Base-by-base conservation (phyloP, 2,797 vertebrate genomes). In the Gymnoscopelus microlampas region DNA sequence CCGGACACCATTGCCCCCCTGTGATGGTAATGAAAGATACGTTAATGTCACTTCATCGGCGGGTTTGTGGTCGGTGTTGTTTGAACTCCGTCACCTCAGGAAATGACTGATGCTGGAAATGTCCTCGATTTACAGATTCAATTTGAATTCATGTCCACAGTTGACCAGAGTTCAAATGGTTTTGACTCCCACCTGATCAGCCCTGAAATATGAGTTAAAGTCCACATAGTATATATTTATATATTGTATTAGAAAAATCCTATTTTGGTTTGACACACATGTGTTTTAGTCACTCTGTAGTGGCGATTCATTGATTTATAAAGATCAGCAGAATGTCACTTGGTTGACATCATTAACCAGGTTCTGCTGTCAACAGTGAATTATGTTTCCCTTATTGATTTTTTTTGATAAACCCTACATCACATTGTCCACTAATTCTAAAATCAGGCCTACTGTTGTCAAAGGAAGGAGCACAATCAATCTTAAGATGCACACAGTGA, bases 11-110 rank as follows among this genome's bases (percentile, higher is more conserved):
- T 67, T 66, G 71, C 60, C 60, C 78, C 81, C 69, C 72, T 66
- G 63, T 74, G 84, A 80, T 84, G 88, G 81, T 82, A 87, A 71
- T 80, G 59, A 76, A 87, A 86, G 68, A 83, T 80, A 44, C 76
- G 83, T 35, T 85, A 56, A 83, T 85, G 80, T 87, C 78, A 53
- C 60, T 76, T 60, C 64, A 67, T 72, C 6, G 6, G 62, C 51
- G 71, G 70, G 72, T 57, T 69, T 68, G 19, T 71, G 82, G 74
- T 85, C 77, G 68, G 39, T 53, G 59, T 70, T 65, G 75, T 83
- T 78, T 80, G 68, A 64, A 12, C 68, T 62, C 48, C 6, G 65
- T 68, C 72, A 47, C 32, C 79, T 80, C 73, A 83, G 86, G 79
- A 85, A 85, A 85, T 81, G 59, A 83, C 63, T 73, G 54, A 72